These are phyloP conservation scores for Chaetodon auriga DNA, from an alignment of 2,113 vertebrate genomes.

Conservation along the genomic window DNA sequence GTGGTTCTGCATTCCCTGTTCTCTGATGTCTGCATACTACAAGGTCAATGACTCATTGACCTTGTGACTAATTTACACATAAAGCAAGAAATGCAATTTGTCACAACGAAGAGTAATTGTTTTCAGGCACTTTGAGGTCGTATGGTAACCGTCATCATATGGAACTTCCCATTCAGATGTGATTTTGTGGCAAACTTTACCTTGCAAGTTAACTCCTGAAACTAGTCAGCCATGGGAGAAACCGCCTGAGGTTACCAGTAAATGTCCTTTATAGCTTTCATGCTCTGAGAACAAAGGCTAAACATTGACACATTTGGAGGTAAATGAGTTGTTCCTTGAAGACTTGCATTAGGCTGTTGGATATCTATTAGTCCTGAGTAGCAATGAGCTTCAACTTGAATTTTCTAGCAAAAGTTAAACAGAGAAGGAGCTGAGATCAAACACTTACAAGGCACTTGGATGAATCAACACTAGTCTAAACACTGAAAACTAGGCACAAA, in stretches of 20 bases:
- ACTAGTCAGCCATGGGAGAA: conserved; percentile 87
- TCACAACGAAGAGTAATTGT: conserved; percentile 35
- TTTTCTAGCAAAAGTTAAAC: not conserved
- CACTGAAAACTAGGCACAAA: not conserved
- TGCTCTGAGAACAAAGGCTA: conserved; percentile 75
- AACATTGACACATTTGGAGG: conserved; percentile 82
- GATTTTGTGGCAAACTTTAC: conserved; percentile 81
- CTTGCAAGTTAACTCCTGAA: conserved; percentile 87
- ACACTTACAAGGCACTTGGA: not conserved
- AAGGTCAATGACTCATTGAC: conserved; percentile 50
- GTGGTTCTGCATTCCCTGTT: not conserved
- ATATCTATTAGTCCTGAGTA: conserved; percentile 23
- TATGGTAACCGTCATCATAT: not conserved
- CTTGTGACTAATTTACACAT: conserved; percentile 47
- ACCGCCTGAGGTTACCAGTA: conserved; percentile 84
- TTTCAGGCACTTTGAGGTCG: conserved; percentile 30
- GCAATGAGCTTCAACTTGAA: conserved; percentile 24
- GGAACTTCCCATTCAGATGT: conserved; percentile 35
- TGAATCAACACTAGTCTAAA: not conserved
- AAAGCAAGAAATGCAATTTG: conserved; percentile 60
- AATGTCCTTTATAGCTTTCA: conserved; percentile 85
- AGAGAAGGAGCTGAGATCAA: not conserved
- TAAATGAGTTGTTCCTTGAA: conserved; percentile 56
- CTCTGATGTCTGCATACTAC: not conserved
- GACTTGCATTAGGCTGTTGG: conserved; percentile 10